Base-by-base conservation (phyloP, 2,113 vertebrate genomes). In the rat (Rattus norvegicus) region DNA sequence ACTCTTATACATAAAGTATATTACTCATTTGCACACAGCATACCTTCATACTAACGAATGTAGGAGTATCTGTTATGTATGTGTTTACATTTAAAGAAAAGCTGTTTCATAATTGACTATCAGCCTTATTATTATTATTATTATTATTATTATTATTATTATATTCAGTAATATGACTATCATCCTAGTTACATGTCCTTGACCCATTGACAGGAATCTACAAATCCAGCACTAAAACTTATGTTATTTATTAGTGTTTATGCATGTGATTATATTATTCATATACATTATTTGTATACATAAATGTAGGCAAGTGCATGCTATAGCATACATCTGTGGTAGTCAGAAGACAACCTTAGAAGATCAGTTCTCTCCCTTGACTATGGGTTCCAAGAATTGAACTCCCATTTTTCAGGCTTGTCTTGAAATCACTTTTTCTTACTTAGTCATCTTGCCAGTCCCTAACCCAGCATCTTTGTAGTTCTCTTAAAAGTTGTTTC, bases 61-160 rank as follows among this genome's bases (percentile, higher is more conserved):
- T 13, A 39, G 52, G 43, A 61, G 4, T 65, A 7, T 70, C 26
- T 76, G 8, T 22, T 20, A 39, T 63, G 89, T 80, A 33, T 54
- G 61, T 16, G 9, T 73, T 93, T 87, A 36, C 16, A 14, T 81
- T 93, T 87, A 49, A 73, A 93, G 47, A 80, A 92, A 92, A 79
- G 54, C 7, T 75, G 2, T 54, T 86, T 93, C 30, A 14, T 85
- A 89, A 72, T 10, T 90, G 67, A 13, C 30, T 69, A 36, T 69
- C 67, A 69, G 13, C 1, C 30, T 16, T 4, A 69, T 36, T 14
- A 67, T 20, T 28, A 26, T 26, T 26, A 65, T 33, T 30, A 67
- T 5, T 67, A 67, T 13, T 30, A 67, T 30, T 30, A 30, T 67
- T 33, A 13, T 67, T 30, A 12, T 67, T 67, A 28, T 5, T 13